Percentiles rank a stretch among this genome's conserved stretches.
These are phyloP conservation scores for Platichthys flesus DNA, from an alignment of 2,113 vertebrate genomes.

Conservation along the genomic window DNA sequence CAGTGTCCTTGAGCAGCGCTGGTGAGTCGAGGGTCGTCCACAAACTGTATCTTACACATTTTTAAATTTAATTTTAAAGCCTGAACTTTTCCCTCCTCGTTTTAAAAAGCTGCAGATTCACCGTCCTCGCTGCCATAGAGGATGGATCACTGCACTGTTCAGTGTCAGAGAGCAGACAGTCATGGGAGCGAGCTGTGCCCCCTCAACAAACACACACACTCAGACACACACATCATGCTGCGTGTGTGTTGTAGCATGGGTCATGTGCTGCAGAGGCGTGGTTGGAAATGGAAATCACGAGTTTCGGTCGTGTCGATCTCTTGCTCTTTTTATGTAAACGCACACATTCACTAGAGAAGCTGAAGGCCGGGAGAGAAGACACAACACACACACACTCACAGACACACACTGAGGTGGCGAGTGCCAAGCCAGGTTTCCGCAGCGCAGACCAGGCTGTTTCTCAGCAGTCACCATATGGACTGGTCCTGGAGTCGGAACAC, in stretches of 20 bases:
- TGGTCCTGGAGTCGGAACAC: conserved; percentile 60
- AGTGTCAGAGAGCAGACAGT: conserved; percentile 12
- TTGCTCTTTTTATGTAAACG: conserved; percentile 4
- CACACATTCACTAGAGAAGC: conserved; percentile 11
- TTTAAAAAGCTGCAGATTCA: not conserved
- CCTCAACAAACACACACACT: conserved; percentile 17
- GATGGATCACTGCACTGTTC: conserved; percentile 38
- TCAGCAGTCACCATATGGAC: conserved; percentile 85
- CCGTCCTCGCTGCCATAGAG: conserved; percentile 21
- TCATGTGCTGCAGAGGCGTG: conserved; percentile 24
- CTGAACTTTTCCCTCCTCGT: no score
- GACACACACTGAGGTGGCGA: conserved; percentile 50
- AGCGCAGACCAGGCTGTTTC: conserved; percentile 74
- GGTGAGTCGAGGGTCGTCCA: no score
- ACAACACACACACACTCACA: conserved; percentile 36
- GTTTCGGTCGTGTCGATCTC: not conserved
- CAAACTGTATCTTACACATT: no score
- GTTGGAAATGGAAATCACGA: conserved; percentile 34
- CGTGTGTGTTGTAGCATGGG: conserved; percentile 10
- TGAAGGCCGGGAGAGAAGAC: not conserved
- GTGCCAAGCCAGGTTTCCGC: conserved; percentile 69
- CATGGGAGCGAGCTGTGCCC: conserved; percentile 33
- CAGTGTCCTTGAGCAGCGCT: no score
- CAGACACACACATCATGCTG: conserved; percentile 11
- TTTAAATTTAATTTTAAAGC: no score